A percentile compares a stretch with the other conserved stretches of the same genome.
phyloP scores from a whole-genome alignment of 64 coral and sea anemone species.

The Actinia tenebrosa region DNA sequence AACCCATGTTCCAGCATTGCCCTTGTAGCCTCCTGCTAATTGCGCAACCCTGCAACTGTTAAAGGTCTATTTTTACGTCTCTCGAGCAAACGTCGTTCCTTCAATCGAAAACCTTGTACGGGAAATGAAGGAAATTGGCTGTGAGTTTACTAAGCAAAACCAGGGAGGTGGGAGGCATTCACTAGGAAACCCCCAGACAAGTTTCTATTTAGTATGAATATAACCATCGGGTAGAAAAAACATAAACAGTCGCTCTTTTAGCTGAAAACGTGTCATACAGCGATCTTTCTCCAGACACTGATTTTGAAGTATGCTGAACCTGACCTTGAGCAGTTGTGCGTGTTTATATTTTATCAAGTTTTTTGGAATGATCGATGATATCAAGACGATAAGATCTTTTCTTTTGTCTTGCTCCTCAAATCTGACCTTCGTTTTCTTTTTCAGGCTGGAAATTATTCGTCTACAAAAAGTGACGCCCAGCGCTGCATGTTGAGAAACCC shows the following conservation, averaged over 20 bases:
- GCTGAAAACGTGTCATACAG: background rate
- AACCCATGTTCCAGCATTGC: no score
- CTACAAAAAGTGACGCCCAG: background rate
- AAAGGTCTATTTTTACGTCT: no score
- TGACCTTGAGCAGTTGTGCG: background rate
- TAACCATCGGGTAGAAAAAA: background rate
- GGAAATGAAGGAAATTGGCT: no score
- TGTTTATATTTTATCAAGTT: background rate
- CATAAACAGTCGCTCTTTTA: background rate
- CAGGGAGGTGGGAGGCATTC: no score
- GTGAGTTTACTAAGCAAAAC: no score
- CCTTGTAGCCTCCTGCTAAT: no score
- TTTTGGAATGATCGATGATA: background rate
- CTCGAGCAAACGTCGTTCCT: no score
- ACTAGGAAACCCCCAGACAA: no score
- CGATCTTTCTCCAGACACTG: no score
- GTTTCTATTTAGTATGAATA: background rate
- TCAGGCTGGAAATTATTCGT: background rate
- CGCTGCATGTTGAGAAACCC: background rate
- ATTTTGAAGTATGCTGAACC: background rate
- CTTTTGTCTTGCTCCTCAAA: background rate
- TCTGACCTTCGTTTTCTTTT: background rate
- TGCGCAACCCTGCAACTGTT: no score
- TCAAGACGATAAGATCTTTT: background rate
- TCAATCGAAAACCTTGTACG: no score